Percentiles rank a stretch among this genome's conserved stretches.
These are phyloP conservation scores for Drosophila leonis DNA, from an alignment of 2,888 invertebrate species.

Conservation along the genomic window DNA sequence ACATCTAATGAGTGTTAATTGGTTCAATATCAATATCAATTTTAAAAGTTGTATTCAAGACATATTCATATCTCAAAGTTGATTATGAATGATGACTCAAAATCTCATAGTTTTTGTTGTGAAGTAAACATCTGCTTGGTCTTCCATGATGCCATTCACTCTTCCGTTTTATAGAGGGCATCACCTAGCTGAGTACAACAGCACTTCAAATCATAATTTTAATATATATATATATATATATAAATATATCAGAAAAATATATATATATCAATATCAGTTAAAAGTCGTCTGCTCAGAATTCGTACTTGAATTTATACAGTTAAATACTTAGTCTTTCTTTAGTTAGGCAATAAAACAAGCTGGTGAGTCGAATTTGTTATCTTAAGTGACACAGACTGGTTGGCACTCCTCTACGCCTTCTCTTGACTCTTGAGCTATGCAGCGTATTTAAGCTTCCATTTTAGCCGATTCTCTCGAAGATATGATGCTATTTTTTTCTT, in stretches of 20 bases:
- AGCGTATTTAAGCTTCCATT: constrained; percentile 33
- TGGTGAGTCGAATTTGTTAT: neutral
- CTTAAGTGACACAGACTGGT: constrained; percentile 23
- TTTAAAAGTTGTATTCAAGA: too few relatives aligned
- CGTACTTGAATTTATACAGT: neutral
- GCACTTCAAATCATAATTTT: neutral
- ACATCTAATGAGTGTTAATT: too few relatives aligned
- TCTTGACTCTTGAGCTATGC: constrained; percentile 13
- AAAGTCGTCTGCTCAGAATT: too few relatives aligned
- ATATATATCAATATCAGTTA: neutral
- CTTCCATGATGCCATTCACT: neutral
- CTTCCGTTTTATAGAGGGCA: neutral
- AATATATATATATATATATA: neutral
- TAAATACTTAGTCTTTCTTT: neutral
- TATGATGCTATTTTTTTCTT: constrained; percentile 54
- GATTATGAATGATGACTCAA: too few relatives aligned
- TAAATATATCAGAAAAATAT: neutral
- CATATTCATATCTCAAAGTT: too few relatives aligned
- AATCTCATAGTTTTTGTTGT: neutral
- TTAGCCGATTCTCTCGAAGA: constrained; percentile 7
- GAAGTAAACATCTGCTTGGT: neutral
- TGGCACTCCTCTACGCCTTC: constrained; percentile 38
- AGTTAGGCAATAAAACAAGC: neutral
- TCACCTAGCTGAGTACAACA: neutral
- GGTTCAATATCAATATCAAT: too few relatives aligned